A percentile compares a stretch with the other conserved stretches of the same genome.
Evolutionary conservation across 2,113 vertebrate genomes (phyloP).

Genomic region (Poeciliopsis turrubarensis): DNA sequence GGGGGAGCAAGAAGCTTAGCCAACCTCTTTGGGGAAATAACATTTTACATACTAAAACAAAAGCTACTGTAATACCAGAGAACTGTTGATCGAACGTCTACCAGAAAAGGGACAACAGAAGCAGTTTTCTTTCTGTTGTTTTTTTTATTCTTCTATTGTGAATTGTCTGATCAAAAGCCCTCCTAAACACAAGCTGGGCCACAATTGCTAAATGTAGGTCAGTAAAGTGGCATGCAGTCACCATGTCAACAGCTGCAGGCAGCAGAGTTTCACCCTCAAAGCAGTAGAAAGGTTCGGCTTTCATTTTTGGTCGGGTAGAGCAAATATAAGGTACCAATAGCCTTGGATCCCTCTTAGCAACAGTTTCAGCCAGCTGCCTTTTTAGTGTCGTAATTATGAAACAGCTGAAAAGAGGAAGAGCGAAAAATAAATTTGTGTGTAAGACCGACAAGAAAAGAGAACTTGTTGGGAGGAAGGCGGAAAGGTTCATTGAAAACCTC

Average conservation of each 20-base stretch:
- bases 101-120: too few relatives aligned
- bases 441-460: neutral
- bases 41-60: neutral
- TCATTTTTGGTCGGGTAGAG: neutral
- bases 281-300: neutral
- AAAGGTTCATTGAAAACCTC: too few relatives aligned
- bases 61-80: neutral
- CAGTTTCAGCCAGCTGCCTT: neutral
- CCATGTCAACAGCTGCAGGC: neutral
- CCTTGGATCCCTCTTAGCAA: neutral
- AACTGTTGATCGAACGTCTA: neutral
- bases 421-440: neutral
- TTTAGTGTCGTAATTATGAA: neutral
- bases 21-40: neutral
- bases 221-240: neutral
- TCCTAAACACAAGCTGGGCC: neutral
- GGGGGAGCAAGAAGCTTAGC: constrained; percentile 4
- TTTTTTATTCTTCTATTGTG: neutral
- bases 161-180: neutral
- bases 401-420: neutral
- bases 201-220: neutral
- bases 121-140: neutral
- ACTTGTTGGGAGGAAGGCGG: neutral
- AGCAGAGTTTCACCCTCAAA: neutral
- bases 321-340: neutral